A percentile compares a stretch with the other conserved stretches of the same genome.
Conservation (phyloP, 2,113 vertebrate species). For the Calcarius ornatus region DNA sequence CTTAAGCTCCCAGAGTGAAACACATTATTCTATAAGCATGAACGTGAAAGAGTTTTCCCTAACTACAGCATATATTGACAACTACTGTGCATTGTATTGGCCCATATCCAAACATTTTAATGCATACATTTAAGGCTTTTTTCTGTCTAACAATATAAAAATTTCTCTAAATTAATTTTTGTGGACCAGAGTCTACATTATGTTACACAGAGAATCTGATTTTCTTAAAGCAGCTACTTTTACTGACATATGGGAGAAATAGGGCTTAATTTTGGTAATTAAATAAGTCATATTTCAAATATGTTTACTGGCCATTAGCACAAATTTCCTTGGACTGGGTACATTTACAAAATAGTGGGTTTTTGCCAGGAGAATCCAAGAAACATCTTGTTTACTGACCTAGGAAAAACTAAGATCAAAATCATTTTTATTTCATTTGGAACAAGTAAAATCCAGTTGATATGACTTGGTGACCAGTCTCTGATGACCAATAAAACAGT, state of each 20-base stretch:
- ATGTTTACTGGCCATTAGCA: constrained; percentile 33
- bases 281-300: constrained; percentile 60
- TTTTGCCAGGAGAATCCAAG: constrained; percentile 37
- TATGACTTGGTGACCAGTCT: neutral
- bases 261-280: constrained; percentile 53
- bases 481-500: neutral
- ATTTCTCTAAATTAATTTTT: constrained; percentile 57
- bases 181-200: constrained; percentile 16
- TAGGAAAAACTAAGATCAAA: constrained; percentile 26
- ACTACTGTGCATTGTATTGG: neutral
- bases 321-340: constrained; percentile 37
- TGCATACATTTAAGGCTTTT: constrained; percentile 5
- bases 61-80: neutral
- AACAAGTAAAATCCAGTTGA: constrained; percentile 43
- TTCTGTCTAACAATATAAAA: constrained; percentile 11
- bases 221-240: constrained; percentile 50
- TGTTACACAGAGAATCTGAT: neutral
- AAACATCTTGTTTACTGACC: constrained; percentile 50
- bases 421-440: neutral
- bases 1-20: neutral
- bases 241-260: constrained; percentile 58
- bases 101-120: neutral
- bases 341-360: constrained; percentile 55
- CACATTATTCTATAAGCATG: rapidly evolving
- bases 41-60: neutral